Conservation (phyloP, 2,888 invertebrate species). For the Gari tellinella region DNA sequence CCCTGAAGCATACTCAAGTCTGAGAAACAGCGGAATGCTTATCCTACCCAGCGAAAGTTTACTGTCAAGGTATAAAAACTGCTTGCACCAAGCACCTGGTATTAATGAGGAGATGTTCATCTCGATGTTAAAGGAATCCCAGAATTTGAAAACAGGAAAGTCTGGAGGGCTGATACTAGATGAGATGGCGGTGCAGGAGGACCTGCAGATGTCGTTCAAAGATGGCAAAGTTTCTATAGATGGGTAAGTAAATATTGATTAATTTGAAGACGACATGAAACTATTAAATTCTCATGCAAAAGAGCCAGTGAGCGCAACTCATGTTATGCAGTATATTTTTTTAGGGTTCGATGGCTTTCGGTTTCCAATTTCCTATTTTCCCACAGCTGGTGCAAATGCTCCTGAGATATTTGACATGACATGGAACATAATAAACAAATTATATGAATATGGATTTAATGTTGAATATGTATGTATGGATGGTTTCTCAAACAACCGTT, state of each 20-base stretch:
- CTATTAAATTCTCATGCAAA: constrained; percentile 5
- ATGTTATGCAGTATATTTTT: constrained; percentile 25
- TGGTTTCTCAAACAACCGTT: constrained; percentile 15
- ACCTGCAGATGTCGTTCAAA: constrained; percentile 11
- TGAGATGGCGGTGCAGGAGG: too few relatives aligned
- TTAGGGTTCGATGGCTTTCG: constrained; percentile 20
- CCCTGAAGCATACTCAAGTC: constrained; percentile 1
- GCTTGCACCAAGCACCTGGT: constrained; percentile 3
- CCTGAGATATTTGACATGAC: constrained; percentile 20
- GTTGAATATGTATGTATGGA: too few relatives aligned
- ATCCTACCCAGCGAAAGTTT: too few relatives aligned
- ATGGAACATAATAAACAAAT: constrained; percentile 25
- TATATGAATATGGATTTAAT: constrained; percentile 17
- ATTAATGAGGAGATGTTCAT: constrained; percentile 5
- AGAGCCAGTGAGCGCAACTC: constrained; percentile 12
- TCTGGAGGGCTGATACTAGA: constrained; percentile 9
- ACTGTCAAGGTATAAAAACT: constrained; percentile 11
- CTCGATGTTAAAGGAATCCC: background rate
- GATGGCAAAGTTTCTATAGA: constrained; percentile 4
- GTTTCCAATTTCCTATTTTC: constrained; percentile 25
- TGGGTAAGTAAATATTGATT: constrained; percentile 6
- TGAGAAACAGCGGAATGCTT: constrained; percentile 3
- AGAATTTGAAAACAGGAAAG: background rate
- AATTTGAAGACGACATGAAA: constrained; percentile 4
- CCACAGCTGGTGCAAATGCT: constrained; percentile 17